phyloP scores from a whole-genome alignment of 2,888 invertebrate genomes.

The Chironomus riparius region DNA sequence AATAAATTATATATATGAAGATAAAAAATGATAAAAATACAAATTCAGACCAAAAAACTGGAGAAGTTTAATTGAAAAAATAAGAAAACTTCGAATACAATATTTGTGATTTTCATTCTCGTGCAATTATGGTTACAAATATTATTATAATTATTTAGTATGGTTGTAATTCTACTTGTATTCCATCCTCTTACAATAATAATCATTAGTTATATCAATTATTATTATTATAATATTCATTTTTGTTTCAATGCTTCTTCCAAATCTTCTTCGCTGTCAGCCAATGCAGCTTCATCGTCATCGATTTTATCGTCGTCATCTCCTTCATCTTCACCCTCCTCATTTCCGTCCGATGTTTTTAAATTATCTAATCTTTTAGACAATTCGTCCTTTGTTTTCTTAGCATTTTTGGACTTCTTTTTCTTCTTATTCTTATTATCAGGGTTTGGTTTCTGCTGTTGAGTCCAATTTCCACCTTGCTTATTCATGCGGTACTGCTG shows the following conservation, averaged over 20 bases:
- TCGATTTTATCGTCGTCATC: neutral
- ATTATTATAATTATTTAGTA: too few species aligned
- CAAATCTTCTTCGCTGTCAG: too few species aligned
- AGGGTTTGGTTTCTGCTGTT: neutral
- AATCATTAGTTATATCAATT: too few species aligned
- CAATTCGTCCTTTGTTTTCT: neutral
- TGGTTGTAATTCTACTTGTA: too few species aligned
- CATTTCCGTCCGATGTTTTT: neutral
- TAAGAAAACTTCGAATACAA: too few species aligned
- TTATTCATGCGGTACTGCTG: neutral
- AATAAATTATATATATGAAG: too few species aligned
- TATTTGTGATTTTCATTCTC: too few species aligned
- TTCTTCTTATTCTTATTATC: neutral
- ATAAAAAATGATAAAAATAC: too few species aligned
- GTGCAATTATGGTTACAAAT: too few species aligned
- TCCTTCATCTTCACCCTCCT: neutral
- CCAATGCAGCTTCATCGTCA: neutral
- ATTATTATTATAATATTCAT: neutral
- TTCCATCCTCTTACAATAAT: too few species aligned
- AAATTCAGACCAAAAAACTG: too few species aligned
- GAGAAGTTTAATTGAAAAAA: too few species aligned
- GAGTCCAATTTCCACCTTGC: neutral
- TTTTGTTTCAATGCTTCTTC: neutral
- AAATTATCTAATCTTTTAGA: neutral
- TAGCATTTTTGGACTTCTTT: neutral